Conservation (phyloP, 2,888 invertebrate species). For the Argyra leucocephala region DNA sequence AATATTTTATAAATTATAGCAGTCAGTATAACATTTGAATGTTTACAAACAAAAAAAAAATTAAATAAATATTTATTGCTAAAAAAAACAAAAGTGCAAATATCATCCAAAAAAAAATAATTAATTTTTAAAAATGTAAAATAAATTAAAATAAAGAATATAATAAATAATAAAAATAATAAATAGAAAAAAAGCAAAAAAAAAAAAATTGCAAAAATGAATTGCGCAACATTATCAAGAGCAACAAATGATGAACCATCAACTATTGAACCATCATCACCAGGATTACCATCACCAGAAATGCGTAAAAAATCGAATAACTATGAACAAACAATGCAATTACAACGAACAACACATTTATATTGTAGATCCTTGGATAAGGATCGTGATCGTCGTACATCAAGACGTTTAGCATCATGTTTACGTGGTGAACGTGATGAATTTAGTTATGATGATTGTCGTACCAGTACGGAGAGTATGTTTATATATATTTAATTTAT, state of each 20-base stretch:
- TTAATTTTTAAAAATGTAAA: not conserved
- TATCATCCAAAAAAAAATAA: not conserved
- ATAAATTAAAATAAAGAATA: not conserved
- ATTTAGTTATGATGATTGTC: conserved; percentile 32
- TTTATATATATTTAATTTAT: not conserved
- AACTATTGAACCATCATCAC: not conserved
- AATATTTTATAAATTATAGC: no score
- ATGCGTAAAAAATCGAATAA: conserved; percentile 8
- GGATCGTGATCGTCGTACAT: conserved; percentile 32
- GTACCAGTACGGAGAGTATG: not conserved
- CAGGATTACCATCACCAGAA: not conserved
- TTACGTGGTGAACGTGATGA: conserved; percentile 43
- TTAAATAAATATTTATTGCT: no score
- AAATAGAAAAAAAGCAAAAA: not conserved
- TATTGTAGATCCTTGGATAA: conserved; percentile 34
- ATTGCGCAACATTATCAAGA: conserved; percentile 18
- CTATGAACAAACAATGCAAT: conserved; percentile 21
- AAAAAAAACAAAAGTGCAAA: no score
- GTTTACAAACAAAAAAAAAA: no score
- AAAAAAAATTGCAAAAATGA: not conserved
- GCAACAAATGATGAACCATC: conserved; percentile 12
- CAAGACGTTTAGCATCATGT: conserved; percentile 41
- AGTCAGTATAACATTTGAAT: no score
- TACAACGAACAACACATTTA: conserved; percentile 32
- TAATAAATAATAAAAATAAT: not conserved